These are phyloP conservation scores for Salvelinus fontinalis DNA, from an alignment of 2,113 vertebrate genomes.

Conservation along the genomic window DNA sequence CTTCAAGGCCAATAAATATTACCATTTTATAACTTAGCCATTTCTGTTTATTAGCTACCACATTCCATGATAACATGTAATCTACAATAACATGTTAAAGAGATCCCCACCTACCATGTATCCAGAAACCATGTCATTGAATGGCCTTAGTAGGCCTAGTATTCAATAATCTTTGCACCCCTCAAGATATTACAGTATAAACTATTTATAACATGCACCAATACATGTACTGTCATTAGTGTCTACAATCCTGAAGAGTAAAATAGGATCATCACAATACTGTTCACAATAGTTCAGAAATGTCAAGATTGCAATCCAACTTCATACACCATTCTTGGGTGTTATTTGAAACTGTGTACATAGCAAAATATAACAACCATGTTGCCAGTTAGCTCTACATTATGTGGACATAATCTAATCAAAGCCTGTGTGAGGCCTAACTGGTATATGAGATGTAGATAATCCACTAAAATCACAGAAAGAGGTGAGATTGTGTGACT, in stretches of 20 bases:
- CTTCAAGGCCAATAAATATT: conserved; percentile 23
- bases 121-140: not conserved
- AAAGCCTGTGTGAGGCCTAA: not conserved
- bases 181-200: not conserved
- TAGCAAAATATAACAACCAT: not conserved
- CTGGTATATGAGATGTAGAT: not conserved
- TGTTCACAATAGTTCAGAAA: not conserved
- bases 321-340: not conserved
- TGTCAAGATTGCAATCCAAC: not conserved
- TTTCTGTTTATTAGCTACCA: conserved; percentile 31
- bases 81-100: conserved; percentile 31
- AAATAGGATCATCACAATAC: not conserved
- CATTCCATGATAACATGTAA: conserved; percentile 28
- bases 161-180: not conserved
- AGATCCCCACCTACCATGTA: not conserved
- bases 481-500: not conserved
- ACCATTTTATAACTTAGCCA: conserved; percentile 30
- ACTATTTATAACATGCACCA: not conserved
- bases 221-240: not conserved
- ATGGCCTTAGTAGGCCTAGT: not conserved
- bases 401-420: not conserved
- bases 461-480: not conserved
- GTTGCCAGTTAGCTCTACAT: not conserved
- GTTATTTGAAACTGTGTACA: not conserved
- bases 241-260: not conserved